Conservation (phyloP, 1,140 invertebrate genomes). For the Leptoteleia sp. region DNA sequence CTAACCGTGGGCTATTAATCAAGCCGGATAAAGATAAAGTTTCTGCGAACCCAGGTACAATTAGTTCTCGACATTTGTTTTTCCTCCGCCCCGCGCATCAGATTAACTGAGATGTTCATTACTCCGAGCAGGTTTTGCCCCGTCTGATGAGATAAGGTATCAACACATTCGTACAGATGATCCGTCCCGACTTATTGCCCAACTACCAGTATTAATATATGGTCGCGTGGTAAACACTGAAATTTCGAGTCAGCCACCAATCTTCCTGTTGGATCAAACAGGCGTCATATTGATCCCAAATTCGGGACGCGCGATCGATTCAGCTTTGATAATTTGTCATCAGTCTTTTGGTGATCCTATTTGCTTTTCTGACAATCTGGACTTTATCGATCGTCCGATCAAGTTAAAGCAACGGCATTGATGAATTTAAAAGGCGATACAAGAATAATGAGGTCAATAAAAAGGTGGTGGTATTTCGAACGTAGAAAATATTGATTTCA, state of each 20-base stretch:
- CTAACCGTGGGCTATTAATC: conserved; percentile 38
- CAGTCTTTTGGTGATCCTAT: neutral
- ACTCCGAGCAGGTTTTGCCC: conserved; percentile 18
- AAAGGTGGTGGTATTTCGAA: too few relatives aligned
- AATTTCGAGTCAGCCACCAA: conserved; percentile 11
- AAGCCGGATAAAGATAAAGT: conserved; percentile 32
- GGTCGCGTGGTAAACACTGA: conserved; percentile 14
- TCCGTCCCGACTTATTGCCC: conserved; percentile 12
- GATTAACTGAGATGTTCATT: conserved; percentile 40
- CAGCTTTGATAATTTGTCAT: conserved; percentile 26
- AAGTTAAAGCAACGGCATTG: too few relatives aligned
- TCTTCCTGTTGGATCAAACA: neutral
- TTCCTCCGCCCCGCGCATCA: conserved; percentile 20
- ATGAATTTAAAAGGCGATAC: too few relatives aligned
- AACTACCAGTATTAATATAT: neutral
- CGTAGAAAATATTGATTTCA: too few relatives aligned
- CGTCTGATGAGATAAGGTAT: conserved; percentile 27
- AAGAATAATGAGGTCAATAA: too few relatives aligned
- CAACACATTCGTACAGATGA: conserved; percentile 18
- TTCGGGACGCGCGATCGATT: conserved; percentile 29
- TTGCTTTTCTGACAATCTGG: too few relatives aligned
- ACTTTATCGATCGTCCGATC: too few relatives aligned
- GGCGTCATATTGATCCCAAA: conserved; percentile 12
- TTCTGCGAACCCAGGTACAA: conserved; percentile 23
- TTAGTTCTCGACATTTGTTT: conserved; percentile 45